Evolutionary conservation across 2,113 vertebrate species (phyloP), one percentile per base, ranked within the genome.

Genomic region (Synodontis membranacea): DNA sequence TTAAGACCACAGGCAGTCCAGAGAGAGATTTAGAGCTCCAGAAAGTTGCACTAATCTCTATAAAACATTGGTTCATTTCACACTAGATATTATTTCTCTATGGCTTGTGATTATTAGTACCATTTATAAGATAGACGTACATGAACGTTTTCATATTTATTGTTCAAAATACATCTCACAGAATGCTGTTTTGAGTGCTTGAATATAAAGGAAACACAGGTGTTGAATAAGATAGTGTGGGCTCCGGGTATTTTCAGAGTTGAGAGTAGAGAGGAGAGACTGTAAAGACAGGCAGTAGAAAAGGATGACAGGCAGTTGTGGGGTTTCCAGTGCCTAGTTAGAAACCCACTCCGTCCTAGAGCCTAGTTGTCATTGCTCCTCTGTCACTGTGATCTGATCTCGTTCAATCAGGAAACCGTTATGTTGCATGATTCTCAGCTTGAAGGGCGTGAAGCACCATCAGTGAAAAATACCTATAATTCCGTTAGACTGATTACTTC

Each of bases 1-100:
- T n/a, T 46, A 75, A 42, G 72, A 46, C 81, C 81, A 83, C n/a
- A 50, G 82, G 44, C 48, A 72, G 48, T 72, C 64, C 23, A 84
- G 37, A 39, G 23, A 15, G 46, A 72, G 62, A 68, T 39, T 70
- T 70, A 39, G 31, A 34, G 46, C 19, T 39, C 34, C 31, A 83
- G 14, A 52, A 66, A 70, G 44, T 34, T 83, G 21, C 6, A 52
- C 64, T 83, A 50, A 66, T 68, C 2, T 54, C 64, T 50, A 50
- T 78, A 31, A 25, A 28, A 56, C 23, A 75, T 46, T 19, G 25
- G 12, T 42, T 84, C 64, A 42, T 84, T 75, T 75, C 34, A 42
- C 48, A 42, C 23, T 14, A 76, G 17, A 56, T 74, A 34, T 79
- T 78, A 39, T 85, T 39, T 5, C 72, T 17, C 12, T 3, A 17